Percentiles rank a stretch among this genome's conserved stretches.
Conservation (phyloP, 2,888 invertebrate genomes). For the Ethmia dodecea region DNA sequence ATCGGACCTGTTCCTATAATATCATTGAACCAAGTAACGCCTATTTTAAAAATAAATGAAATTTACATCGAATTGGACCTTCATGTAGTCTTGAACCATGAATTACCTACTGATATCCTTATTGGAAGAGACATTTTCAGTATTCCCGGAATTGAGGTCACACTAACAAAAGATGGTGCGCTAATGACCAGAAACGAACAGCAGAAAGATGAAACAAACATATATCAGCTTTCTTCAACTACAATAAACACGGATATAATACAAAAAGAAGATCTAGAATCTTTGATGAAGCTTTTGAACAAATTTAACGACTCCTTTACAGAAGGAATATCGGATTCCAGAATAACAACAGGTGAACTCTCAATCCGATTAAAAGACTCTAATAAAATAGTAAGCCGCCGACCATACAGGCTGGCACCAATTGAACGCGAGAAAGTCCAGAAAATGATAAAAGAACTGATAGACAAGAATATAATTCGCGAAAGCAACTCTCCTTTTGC, state of each 20-base stretch:
- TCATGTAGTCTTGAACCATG: constrained; percentile 2
- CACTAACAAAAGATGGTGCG: not conserved
- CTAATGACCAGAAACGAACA: not conserved
- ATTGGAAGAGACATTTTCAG: constrained; percentile 3
- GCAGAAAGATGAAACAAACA: not conserved
- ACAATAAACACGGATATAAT: constrained; percentile 3
- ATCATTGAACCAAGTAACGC: not conserved
- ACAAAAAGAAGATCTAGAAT: not conserved
- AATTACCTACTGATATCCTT: constrained; percentile 3
- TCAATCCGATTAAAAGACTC: constrained; percentile 7
- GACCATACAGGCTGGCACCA: constrained; percentile 8
- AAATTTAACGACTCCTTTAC: constrained; percentile 1
- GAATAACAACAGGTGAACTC: constrained; percentile 5
- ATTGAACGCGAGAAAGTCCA: constrained; percentile 27
- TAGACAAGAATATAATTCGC: constrained; percentile 13
- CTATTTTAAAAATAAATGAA: not conserved
- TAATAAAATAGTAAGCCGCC: constrained; percentile 3
- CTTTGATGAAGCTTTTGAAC: not conserved
- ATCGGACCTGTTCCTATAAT: not conserved
- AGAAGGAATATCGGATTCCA: constrained; percentile 1
- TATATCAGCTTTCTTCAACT: not conserved
- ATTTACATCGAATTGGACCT: constrained; percentile 1
- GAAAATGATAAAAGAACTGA: constrained; percentile 23
- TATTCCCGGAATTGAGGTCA: constrained; percentile 1
- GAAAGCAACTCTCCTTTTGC: constrained; percentile 11